phyloP scores from a whole-genome alignment of 2,113 vertebrate species.

The Tetraodon nigroviridis region DNA sequence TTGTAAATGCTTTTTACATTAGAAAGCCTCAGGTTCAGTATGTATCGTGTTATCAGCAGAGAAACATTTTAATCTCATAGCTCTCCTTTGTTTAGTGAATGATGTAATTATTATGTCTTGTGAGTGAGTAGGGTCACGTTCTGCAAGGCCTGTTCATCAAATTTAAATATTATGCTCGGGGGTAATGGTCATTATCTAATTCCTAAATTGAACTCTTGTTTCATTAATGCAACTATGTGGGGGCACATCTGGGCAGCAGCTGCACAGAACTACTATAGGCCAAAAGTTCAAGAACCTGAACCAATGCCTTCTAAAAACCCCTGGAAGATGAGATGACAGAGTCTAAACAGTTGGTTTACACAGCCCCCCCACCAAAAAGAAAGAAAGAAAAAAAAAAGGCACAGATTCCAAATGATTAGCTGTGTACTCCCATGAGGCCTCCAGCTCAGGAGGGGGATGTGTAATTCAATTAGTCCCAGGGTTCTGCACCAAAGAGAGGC shows the following conservation, averaged over 20 bases:
- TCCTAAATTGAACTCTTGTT: constrained; percentile 12
- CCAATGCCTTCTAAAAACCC: no score
- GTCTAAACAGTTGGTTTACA: background rate
- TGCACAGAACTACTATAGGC: constrained; percentile 51
- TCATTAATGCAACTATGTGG: constrained; percentile 27
- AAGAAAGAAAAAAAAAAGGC: constrained; percentile 1
- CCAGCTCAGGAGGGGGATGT: constrained; percentile 35
- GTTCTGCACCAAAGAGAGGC: constrained; percentile 60
- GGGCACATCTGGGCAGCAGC: constrained; percentile 62
- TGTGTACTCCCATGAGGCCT: constrained; percentile 52
- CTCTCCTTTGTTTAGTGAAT: no score
- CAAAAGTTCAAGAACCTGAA: constrained; percentile 47
- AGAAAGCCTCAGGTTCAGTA: background rate
- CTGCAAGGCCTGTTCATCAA: background rate
- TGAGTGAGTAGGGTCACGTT: background rate
- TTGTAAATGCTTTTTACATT: constrained; percentile 19
- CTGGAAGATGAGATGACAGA: constrained; percentile 24
- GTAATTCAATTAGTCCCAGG: constrained; percentile 73
- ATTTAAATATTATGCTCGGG: constrained; percentile 5
- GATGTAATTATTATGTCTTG: no score
- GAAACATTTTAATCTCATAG: background rate
- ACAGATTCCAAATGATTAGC: constrained; percentile 67
- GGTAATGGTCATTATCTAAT: constrained; percentile 8
- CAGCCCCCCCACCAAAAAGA: no score
- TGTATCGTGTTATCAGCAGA: constrained; percentile 5